Evolutionary conservation across 2,888 invertebrate species (phyloP), one percentile per base, ranked within the genome.

Genomic region (Noctua pronuba): DNA sequence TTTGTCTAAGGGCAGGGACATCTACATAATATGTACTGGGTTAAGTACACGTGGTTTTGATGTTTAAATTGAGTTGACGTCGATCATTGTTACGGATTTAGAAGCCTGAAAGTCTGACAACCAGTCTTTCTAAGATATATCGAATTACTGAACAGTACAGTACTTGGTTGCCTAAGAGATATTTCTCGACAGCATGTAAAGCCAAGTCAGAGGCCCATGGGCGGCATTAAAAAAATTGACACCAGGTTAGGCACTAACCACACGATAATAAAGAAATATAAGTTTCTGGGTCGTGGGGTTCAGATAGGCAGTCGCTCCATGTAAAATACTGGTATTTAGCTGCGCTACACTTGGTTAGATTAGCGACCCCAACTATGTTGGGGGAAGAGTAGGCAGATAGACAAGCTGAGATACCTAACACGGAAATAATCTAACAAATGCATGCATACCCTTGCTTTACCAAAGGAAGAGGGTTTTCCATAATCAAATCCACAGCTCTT

Each of bases 1-100:
- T 10, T 24, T 46, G n/a, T 16, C 49, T 58, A 62, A 77, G 82
- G 77, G 75, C 86, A 73, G 67, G 82, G 84, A 85, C 82, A 58
- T 52, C 1, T 44, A 38, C 38, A 38, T 35, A 16, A 38, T 35
- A 16, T 46, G 7, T 31, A 31, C 21, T 28, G 18, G 18, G 2
- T 31, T 11, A 38, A 38, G n/a, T 28, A 52, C 64, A 49, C 24
- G 58, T 31, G 31, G 5, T 31, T n/a, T 31, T 46, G 31, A 8
- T 70, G 49, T 1, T 58, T 16, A 16, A 13, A 13, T 28, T 58
- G 28, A 58, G 58, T 28, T 58, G 28, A 58, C 6, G 28, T 28
- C 2, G 16, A 58, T 28, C 2, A 1, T 13, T 55, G 2, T n/a
- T 5, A 28, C 7, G n/a, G 11, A 11, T 5, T 21, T 49, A 49